A percentile compares a stretch with the other conserved stretches of the same genome.
phyloP scores from a whole-genome alignment of 2,113 vertebrate genomes.

The Proteles cristata region DNA sequence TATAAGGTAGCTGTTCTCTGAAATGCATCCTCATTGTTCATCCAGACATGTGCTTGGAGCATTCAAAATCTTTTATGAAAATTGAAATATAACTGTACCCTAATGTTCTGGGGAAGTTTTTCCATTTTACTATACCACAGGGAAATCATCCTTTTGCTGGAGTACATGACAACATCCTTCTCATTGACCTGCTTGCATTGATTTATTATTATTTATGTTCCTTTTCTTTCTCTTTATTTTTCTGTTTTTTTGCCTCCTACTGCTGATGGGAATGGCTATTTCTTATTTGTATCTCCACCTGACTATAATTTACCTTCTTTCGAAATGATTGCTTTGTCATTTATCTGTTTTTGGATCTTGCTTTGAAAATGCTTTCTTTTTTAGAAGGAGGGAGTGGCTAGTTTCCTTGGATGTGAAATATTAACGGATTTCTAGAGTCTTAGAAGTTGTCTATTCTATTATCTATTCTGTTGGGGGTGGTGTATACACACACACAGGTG shows the following conservation, averaged over 20 bases:
- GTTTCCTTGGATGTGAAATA: constrained; percentile 44
- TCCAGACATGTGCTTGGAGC: not conserved
- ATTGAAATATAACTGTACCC: not conserved
- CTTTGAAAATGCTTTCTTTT: constrained; percentile 52
- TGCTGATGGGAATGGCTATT: not conserved
- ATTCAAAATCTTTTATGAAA: not conserved
- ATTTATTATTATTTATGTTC: not conserved
- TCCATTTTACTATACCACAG: not conserved
- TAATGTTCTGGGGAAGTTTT: not conserved
- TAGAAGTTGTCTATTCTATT: not conserved
- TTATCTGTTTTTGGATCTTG: not conserved
- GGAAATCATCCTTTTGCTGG: not conserved
- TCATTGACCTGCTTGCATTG: not conserved
- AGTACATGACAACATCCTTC: not conserved
- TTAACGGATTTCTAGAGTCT: not conserved
- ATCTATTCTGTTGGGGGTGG: not conserved
- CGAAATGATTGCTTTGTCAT: constrained; percentile 8
- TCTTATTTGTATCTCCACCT: not conserved
- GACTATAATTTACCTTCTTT: constrained; percentile 13
- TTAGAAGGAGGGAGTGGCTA: not conserved
- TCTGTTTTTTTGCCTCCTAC: not conserved
- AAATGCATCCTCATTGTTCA: not conserved
- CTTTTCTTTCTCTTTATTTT: not conserved
- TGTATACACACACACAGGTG: not conserved
- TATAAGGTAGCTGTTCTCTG: not conserved